A percentile compares a stretch with the other conserved stretches of the same genome.
Conservation (phyloP, 2,888 invertebrate genomes). For the Hemicrepidius hirtus region DNA sequence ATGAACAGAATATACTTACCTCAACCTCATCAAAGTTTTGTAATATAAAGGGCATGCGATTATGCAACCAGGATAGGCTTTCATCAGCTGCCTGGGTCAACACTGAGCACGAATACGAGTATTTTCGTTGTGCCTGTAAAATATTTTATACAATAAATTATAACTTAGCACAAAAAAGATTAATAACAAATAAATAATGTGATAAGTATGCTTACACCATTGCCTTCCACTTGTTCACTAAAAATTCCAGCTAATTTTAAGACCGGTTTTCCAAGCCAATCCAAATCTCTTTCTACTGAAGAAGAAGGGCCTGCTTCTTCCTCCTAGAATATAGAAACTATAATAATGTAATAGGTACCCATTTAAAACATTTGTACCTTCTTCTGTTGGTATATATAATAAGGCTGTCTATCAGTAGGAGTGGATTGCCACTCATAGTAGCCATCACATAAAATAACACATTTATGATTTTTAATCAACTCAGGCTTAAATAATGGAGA, state of each 20-base stretch:
- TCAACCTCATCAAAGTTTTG: slow-evolving; percentile 27
- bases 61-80: slow-evolving; percentile 25
- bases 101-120: slow-evolving; percentile 33
- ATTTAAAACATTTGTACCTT: neutral
- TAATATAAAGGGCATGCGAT: slow-evolving; percentile 38
- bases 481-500: slow-evolving; percentile 14
- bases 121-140: too few species aligned
- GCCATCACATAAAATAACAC: slow-evolving; percentile 38
- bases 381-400: slow-evolving; percentile 27
- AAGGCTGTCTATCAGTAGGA: slow-evolving; percentile 29
- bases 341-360: neutral
- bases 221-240: neutral
- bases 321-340: neutral
- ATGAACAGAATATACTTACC: too few species aligned
- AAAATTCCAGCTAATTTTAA: slow-evolving; percentile 40
- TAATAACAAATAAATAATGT: too few species aligned
- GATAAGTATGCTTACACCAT: neutral
- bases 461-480: slow-evolving; percentile 2
- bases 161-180: too few species aligned
- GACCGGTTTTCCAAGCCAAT: slow-evolving; percentile 18
- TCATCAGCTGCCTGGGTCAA: slow-evolving; percentile 39
- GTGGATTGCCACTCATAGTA: slow-evolving; percentile 36
- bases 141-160: too few species aligned
- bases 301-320: neutral
- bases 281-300: neutral